Percentiles rank a stretch among this genome's conserved stretches.
Evolutionary conservation across 2,888 invertebrate species (phyloP).

Genomic region (Leucoma salicis): DNA sequence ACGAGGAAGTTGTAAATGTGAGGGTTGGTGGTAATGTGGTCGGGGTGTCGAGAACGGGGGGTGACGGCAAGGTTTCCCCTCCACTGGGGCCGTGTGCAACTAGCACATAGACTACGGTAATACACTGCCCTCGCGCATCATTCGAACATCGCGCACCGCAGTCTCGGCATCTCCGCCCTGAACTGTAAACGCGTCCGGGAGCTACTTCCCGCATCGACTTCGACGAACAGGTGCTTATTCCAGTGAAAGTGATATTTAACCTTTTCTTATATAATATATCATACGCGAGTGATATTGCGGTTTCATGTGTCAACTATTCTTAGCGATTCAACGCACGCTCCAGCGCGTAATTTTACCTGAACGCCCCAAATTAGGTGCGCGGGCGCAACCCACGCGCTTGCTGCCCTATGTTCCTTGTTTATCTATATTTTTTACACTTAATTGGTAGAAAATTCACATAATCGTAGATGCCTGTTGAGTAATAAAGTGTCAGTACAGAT

Average conservation of each 20-base stretch:
- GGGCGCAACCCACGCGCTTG: constrained; percentile 57
- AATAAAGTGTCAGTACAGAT: constrained; percentile 71
- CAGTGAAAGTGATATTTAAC: constrained; percentile 68
- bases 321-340: constrained; percentile 71
- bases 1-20: neutral
- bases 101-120: constrained; percentile 77
- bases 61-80: constrained; percentile 60
- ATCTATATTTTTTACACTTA: constrained; percentile 50
- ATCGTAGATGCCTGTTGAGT: constrained; percentile 58
- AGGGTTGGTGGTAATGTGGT: constrained; percentile 21
- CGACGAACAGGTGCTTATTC: constrained; percentile 79
- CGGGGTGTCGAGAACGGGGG: constrained; percentile 24
- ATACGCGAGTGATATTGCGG: constrained; percentile 68
- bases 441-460: constrained; percentile 62
- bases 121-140: constrained; percentile 74
- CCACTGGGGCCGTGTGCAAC: constrained; percentile 82
- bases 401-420: constrained; percentile 60
- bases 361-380: constrained; percentile 82
- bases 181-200: constrained; percentile 78
- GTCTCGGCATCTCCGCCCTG: constrained; percentile 76
- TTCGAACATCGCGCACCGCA: constrained; percentile 80
- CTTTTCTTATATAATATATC: constrained; percentile 38
- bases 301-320: constrained; percentile 70
- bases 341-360: constrained; percentile 80
- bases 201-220: constrained; percentile 77